A percentile compares a stretch with the other conserved stretches of the same genome.
Conservation (phyloP, 2,113 vertebrate species). For the Progne subis region DNA sequence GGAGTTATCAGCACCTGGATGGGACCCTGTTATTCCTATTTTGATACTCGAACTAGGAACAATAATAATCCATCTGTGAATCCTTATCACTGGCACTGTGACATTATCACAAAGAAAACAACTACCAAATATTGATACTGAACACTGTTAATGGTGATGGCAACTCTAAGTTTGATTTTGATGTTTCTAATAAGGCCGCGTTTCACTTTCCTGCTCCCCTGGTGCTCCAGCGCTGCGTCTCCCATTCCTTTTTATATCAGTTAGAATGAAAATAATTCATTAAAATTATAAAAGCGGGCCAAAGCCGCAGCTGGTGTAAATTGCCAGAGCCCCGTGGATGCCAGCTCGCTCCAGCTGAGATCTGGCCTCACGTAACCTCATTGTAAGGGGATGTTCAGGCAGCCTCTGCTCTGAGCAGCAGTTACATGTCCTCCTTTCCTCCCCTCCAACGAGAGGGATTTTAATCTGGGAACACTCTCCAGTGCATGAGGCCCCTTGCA, state of each 20-base stretch:
- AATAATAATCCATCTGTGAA: not conserved
- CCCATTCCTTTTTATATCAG: not conserved
- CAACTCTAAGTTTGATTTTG: not conserved
- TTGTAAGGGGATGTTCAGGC: not conserved
- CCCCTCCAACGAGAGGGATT: not conserved
- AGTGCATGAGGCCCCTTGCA: not conserved
- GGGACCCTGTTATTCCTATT: not conserved
- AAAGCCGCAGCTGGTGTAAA: conserved; percentile 61
- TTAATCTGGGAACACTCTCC: not conserved
- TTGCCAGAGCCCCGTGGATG: conserved; percentile 34
- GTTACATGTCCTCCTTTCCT: not conserved
- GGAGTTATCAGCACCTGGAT: not conserved
- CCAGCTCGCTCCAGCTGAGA: conserved; percentile 52
- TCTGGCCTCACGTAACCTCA: conserved; percentile 31
- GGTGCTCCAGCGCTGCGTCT: not conserved
- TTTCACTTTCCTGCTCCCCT: conserved; percentile 31
- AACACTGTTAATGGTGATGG: not conserved
- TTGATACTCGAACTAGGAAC: not conserved
- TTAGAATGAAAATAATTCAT: conserved; percentile 50
- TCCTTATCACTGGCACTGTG: not conserved
- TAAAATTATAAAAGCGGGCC: conserved; percentile 49
- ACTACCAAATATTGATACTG: not conserved
- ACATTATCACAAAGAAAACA: not conserved
- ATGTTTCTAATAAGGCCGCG: not conserved
- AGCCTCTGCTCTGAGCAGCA: not conserved